phyloP scores from a whole-genome alignment of 2,888 invertebrate species.

The Xylota segnis region DNA sequence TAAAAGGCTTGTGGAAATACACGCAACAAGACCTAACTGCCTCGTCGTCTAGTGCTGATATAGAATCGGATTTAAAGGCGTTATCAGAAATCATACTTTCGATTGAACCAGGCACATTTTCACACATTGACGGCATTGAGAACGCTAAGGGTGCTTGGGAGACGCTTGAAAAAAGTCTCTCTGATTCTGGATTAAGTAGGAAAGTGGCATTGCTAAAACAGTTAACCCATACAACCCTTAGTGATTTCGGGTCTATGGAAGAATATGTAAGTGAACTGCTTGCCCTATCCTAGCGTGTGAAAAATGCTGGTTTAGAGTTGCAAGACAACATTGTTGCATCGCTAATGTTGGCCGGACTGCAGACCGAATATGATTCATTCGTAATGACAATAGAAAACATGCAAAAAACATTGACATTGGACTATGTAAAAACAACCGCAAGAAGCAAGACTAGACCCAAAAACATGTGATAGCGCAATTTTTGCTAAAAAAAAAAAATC shows the following conservation, averaged over 20 bases:
- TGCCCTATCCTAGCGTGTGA: too few species aligned
- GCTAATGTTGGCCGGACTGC: constrained; percentile 66
- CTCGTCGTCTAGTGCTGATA: constrained; percentile 2
- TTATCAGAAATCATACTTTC: constrained; percentile 18
- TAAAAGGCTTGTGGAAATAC: constrained; percentile 26
- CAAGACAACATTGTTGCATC: too few species aligned
- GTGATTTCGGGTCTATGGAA: constrained; percentile 44
- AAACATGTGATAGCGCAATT: neutral
- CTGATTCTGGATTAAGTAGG: constrained; percentile 38
- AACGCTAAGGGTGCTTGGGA: constrained; percentile 12
- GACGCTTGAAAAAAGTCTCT: neutral
- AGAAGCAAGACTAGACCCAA: constrained; percentile 15
- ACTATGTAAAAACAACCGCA: constrained; percentile 13
- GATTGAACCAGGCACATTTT: constrained; percentile 12
- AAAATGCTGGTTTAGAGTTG: constrained; percentile 44
- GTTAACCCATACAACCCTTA: constrained; percentile 40
- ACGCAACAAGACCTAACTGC: constrained; percentile 15
- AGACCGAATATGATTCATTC: constrained; percentile 57
- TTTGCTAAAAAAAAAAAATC: constrained; percentile 9
- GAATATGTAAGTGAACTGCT: constrained; percentile 59
- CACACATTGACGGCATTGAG: constrained; percentile 9
- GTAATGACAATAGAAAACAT: constrained; percentile 70
- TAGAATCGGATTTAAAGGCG: constrained; percentile 23
- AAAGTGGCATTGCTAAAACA: constrained; percentile 46
- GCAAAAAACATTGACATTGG: constrained; percentile 51